Evolutionary conservation across 1,140 invertebrate genomes (phyloP).

Genomic region (Macrosteles quadrilineatus): DNA sequence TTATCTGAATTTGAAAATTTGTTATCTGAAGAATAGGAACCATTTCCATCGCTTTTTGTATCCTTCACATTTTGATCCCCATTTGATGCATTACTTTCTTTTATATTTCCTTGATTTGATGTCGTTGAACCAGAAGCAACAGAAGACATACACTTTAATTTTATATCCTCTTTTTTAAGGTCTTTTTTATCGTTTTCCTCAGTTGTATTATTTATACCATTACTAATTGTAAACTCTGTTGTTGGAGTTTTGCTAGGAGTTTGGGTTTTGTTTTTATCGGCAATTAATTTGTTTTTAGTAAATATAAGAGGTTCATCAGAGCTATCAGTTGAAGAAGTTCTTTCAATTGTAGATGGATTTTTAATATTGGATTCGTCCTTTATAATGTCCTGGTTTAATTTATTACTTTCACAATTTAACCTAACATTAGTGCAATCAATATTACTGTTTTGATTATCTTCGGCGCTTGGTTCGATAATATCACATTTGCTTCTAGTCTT

Average conservation of each 20-base stretch:
- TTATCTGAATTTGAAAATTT: not conserved
- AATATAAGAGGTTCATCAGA: not conserved
- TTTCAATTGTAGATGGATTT: not conserved
- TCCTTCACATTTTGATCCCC: not conserved
- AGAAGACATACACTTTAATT: not conserved
- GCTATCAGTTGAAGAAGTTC: not conserved
- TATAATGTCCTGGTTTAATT: not conserved
- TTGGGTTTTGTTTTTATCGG: not conserved
- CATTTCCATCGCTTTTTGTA: too few species aligned
- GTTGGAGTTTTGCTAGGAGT: not conserved
- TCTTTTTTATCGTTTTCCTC: not conserved
- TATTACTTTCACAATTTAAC: not conserved
- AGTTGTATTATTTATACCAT: not conserved
- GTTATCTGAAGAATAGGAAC: too few species aligned
- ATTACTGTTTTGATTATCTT: too few species aligned
- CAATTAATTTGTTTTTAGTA: not conserved
- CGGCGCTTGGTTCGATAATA: too few species aligned
- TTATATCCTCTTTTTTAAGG: not conserved
- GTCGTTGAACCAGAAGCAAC: not conserved
- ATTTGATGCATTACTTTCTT: not conserved
- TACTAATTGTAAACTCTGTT: too few species aligned
- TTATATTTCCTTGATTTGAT: not conserved
- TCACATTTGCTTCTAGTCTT: too few species aligned
- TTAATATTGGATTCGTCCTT: not conserved
- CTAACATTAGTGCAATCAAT: too few species aligned